Conservation (phyloP, 2,888 invertebrate species). For the Aspidiotus destructor region DNA sequence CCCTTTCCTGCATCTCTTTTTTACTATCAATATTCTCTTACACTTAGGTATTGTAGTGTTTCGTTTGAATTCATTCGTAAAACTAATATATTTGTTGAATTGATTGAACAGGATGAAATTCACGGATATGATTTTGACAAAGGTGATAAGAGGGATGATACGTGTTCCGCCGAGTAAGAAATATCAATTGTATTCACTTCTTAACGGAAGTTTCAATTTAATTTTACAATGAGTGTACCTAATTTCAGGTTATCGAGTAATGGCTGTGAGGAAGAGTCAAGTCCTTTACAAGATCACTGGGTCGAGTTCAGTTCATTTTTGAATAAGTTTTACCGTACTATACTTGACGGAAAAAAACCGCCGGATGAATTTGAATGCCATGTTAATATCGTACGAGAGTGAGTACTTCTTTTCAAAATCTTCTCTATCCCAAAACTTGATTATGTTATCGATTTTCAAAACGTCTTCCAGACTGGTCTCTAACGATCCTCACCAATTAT, state of each 20-base stretch:
- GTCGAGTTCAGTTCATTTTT: slow-evolving; percentile 23
- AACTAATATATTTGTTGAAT: too few relatives aligned
- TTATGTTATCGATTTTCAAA: neutral
- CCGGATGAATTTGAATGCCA: slow-evolving; percentile 23
- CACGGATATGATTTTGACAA: neutral
- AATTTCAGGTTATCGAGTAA: neutral
- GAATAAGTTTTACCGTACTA: slow-evolving; percentile 11
- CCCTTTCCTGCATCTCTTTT: too few relatives aligned
- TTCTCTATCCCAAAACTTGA: neutral
- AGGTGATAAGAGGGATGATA: neutral
- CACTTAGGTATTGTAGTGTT: too few relatives aligned
- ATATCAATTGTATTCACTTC: neutral
- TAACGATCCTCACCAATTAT: slow-evolving; percentile 55
- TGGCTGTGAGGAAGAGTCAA: slow-evolving; percentile 13
- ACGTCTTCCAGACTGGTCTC: slow-evolving; percentile 33
- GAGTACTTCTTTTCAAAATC: neutral
- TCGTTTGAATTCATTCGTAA: too few relatives aligned
- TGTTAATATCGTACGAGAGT: slow-evolving; percentile 24
- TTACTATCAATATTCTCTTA: too few relatives aligned
- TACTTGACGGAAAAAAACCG: slow-evolving; percentile 24
- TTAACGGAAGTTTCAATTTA: neutral
- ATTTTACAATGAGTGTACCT: neutral
- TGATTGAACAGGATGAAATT: too few relatives aligned
- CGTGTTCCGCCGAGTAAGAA: neutral
- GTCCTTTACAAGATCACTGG: slow-evolving; percentile 26